Conservation (phyloP, 1,140 invertebrate genomes). For the Tetraneura akinire region DNA sequence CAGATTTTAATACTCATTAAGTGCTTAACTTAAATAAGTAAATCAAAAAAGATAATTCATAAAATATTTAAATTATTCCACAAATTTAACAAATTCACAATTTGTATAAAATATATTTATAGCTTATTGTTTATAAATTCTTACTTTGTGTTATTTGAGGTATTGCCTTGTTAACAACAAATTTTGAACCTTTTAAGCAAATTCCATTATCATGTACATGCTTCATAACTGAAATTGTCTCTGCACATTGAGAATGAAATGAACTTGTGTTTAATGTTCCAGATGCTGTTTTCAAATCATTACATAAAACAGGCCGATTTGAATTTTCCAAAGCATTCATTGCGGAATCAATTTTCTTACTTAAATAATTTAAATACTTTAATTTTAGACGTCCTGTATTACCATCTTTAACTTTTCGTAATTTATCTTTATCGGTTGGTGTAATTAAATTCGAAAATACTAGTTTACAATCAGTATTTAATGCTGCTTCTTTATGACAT, state of each 20-base stretch:
- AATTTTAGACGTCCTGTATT: not conserved
- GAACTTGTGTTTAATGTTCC: not conserved
- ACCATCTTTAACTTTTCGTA: not conserved
- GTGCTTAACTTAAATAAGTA: no score
- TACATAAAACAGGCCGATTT: not conserved
- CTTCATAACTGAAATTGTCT: not conserved
- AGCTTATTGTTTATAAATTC: not conserved
- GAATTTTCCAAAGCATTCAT: not conserved
- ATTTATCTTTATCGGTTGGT: no score
- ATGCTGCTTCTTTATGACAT: not conserved
- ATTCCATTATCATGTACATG: slow-evolving; percentile 4
- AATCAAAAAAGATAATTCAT: no score
- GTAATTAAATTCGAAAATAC: not conserved
- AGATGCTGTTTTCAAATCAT: not conserved
- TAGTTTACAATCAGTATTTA: not conserved
- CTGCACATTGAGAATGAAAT: not conserved
- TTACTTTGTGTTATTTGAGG: not conserved
- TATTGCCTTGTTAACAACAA: not conserved
- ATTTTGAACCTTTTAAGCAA: not conserved
- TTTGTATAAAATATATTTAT: no score
- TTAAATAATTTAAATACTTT: not conserved
- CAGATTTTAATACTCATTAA: no score
- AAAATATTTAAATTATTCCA: no score
- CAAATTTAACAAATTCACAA: no score
- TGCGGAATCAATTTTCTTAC: not conserved